Percentiles rank a stretch among this genome's conserved stretches.
Conservation (phyloP, 1,140 invertebrate species). For the Aricia agestis region DNA sequence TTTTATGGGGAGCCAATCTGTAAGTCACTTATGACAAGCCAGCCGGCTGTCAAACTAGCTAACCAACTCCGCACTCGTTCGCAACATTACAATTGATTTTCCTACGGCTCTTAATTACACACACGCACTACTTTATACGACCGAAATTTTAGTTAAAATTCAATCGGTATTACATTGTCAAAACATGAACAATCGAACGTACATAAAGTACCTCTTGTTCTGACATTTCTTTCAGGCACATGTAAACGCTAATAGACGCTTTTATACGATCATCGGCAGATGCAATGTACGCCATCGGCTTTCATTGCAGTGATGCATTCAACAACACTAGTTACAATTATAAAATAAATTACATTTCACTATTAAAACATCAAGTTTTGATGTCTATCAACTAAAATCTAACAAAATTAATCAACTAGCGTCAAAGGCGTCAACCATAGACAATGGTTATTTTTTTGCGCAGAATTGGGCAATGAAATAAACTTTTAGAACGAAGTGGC, state of each 20-base stretch:
- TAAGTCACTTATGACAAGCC: constrained; percentile 56
- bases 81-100: constrained; percentile 53
- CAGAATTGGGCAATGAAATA: background rate
- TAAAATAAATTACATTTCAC: constrained; percentile 36
- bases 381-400: constrained; percentile 41
- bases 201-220: constrained; percentile 42
- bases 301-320: constrained; percentile 40
- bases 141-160: constrained; percentile 32
- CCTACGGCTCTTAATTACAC: constrained; percentile 26
- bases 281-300: constrained; percentile 28
- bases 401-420: constrained; percentile 55
- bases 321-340: constrained; percentile 35
- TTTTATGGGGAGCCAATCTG: constrained; percentile 53
- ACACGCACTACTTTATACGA: constrained; percentile 30
- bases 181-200: constrained; percentile 47
- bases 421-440: constrained; percentile 57
- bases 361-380: constrained; percentile 36
- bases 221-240: constrained; percentile 68
- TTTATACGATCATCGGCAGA: constrained; percentile 35
- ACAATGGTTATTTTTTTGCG: constrained; percentile 15
- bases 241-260: constrained; percentile 59
- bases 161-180: constrained; percentile 52
- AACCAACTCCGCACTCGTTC: constrained; percentile 50
- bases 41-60: constrained; percentile 65
- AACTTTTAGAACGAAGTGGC: background rate